phyloP scores from a whole-genome alignment of 2,113 vertebrate species.

The Spea multiplicata region DNA sequence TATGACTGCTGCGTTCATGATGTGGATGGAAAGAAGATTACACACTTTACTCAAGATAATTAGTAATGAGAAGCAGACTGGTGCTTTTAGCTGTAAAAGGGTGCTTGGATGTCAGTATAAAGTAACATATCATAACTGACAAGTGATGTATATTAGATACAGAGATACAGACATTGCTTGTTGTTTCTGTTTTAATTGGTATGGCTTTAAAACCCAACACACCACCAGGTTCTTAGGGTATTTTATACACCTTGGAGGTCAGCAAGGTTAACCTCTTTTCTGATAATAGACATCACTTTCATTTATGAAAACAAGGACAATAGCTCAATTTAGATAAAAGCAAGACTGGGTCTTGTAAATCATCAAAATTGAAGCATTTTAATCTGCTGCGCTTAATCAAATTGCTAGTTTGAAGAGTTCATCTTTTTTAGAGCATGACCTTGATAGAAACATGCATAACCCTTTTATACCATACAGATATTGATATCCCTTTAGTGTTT shows the following conservation, averaged over 20 bases:
- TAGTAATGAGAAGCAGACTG: conserved; percentile 71
- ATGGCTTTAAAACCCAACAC: too few relatives aligned
- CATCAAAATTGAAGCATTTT: background rate
- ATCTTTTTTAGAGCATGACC: background rate
- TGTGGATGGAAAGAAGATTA: conserved; percentile 75
- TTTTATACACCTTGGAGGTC: too few relatives aligned
- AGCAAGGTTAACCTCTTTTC: too few relatives aligned
- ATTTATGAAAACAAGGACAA: too few relatives aligned
- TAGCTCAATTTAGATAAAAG: background rate
- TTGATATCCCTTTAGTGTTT: too few relatives aligned
- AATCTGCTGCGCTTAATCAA: background rate
- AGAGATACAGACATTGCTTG: too few relatives aligned
- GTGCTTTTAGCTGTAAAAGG: conserved; percentile 72
- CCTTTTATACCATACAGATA: too few relatives aligned
- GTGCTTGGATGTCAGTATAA: conserved; percentile 62
- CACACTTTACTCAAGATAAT: conserved; percentile 81
- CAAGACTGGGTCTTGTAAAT: background rate
- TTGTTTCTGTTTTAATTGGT: too few relatives aligned
- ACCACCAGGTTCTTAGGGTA: too few relatives aligned
- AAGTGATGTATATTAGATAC: conserved; percentile 33
- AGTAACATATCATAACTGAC: conserved; percentile 60
- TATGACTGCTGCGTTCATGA: conserved; percentile 61
- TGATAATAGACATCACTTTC: background rate
- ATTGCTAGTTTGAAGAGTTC: background rate
- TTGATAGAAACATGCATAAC: background rate